Conservation (phyloP, 2,113 vertebrate genomes). For the Sula dactylatra region DNA sequence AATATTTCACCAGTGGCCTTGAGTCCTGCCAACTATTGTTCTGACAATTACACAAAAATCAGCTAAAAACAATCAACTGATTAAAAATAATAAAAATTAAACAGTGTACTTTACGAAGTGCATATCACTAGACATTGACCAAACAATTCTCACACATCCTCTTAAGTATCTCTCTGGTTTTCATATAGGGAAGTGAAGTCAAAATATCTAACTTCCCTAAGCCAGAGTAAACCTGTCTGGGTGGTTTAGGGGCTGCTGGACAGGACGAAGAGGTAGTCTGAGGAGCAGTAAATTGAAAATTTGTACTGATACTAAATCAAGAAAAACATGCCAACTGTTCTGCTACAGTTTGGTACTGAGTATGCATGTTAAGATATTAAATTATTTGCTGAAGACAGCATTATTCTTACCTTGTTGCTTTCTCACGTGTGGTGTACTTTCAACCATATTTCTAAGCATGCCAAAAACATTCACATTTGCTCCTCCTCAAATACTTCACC, state of each 20-base stretch:
- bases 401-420: neutral
- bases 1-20: neutral
- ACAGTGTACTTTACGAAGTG: neutral
- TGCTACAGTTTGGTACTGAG: neutral
- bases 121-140: neutral
- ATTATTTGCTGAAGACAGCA: neutral
- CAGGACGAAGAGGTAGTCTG: neutral
- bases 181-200: neutral
- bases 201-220: neutral
- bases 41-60: neutral
- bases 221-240: neutral
- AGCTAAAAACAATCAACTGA: neutral
- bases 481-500: neutral
- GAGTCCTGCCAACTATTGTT: neutral
- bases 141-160: neutral
- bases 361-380: neutral
- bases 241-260: neutral
- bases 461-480: neutral
- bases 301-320: neutral
- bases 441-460: neutral
- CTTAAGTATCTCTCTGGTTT: neutral
- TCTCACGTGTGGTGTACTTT: neutral
- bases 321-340: neutral
- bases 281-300: neutral
- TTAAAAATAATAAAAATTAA: neutral